phyloP scores from a whole-genome alignment of 2,888 invertebrate species.

The Hypolimnas misippus region DNA sequence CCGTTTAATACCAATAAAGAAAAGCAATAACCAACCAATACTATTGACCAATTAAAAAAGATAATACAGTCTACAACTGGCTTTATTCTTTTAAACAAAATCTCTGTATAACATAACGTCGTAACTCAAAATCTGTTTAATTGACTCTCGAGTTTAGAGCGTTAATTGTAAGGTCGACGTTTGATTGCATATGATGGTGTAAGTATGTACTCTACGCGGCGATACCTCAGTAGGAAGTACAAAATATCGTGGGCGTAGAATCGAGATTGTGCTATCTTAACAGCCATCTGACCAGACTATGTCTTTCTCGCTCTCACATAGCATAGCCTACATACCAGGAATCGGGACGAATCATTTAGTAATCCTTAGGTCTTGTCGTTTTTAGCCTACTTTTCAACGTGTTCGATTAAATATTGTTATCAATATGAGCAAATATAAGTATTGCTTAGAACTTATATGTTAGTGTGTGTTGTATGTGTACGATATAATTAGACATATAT shows the following conservation, averaged over 20 bases:
- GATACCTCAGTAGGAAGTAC: conserved; percentile 53
- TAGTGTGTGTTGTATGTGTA: not conserved
- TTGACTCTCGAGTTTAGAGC: not conserved
- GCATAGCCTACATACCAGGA: conserved; percentile 48
- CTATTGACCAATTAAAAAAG: conserved; percentile 36
- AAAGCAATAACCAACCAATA: conserved; percentile 20
- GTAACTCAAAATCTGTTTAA: conserved; percentile 5
- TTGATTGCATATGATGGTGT: conserved; percentile 25
- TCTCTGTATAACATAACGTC: conserved; percentile 10
- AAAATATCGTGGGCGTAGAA: conserved; percentile 59
- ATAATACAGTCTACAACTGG: conserved; percentile 23
- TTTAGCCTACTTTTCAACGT: conserved; percentile 1
- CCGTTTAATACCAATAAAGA: conserved; percentile 18
- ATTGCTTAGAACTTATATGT: not conserved
- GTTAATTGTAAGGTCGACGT: conserved; percentile 21
- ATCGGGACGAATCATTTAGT: conserved; percentile 40
- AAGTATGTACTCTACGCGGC: conserved; percentile 16
- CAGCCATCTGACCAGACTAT: conserved; percentile 52
- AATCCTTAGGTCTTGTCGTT: conserved; percentile 21
- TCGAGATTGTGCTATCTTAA: conserved; percentile 59
- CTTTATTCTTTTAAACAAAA: conserved; percentile 34
- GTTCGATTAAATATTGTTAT: conserved; percentile 1
- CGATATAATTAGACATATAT: not conserved
- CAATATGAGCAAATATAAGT: not conserved
- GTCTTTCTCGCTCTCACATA: conserved; percentile 46